Evolutionary conservation across 2,797 vertebrate genomes (phyloP), one percentile per base, ranked within the genome.

Genomic region (Sparus aurata): DNA sequence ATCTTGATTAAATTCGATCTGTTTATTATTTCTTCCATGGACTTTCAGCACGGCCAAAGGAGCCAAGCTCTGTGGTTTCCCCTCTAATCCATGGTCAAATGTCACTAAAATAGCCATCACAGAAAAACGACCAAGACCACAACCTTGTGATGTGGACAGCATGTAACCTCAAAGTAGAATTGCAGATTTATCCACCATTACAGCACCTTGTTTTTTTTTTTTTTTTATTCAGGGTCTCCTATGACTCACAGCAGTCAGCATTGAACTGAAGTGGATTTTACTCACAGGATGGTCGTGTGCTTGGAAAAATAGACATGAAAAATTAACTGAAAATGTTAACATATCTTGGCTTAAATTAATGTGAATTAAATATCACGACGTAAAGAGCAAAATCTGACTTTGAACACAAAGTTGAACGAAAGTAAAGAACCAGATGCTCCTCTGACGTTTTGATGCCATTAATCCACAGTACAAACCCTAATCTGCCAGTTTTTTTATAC

Each of bases 31-130:
- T 89, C 84, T 87, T 80, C 54, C 59, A 52, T 66, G 61, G 69
- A 77, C 79, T 86, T 82, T 86, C 77, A 80, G 73, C 73, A 16
- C 55, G 3, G 22, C 68, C 50, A 25, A 54, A 74, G 46, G 61
- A 83, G 87, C 82, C 85, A 71, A 68, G 67, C 65, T 67, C 55
- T 59, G 79, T 13, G 76, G 81, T 71, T 87, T 83, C 69, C 53
- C 43, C 46, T 78, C 71, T 83, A 88, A 87, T 85, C 69, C 83
- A 83, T 52, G 76, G 87, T 88, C 84, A 89, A 87, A 88, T 80
- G 77, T 90, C 84, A 85, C 90, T 69, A 77, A 94, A 95, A 95
- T 91, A 92, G 78, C 86, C 83, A 81, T 88, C 79, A 74, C 70
- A 82, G 77, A 85, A 75, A 91, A 84, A 88, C 90, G 20, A 85